These are phyloP conservation scores for Sebastes vulpes DNA, from an alignment of 2,797 vertebrate species.

Conservation along the genomic window DNA sequence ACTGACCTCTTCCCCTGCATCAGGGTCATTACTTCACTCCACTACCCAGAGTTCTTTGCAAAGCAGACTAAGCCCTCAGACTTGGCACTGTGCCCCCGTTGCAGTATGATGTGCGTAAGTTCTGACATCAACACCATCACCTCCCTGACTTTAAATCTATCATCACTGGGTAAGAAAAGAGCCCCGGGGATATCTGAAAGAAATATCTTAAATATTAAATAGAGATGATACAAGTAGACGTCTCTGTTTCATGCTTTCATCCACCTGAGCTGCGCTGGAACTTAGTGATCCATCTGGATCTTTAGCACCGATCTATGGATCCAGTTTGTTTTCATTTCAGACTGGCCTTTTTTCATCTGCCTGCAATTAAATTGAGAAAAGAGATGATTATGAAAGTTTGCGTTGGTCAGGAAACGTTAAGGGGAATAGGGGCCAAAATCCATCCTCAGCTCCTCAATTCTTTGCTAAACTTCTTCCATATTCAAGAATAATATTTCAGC, in stretches of 20 bases:
- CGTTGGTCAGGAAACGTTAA: not conserved
- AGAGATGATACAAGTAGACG: not conserved
- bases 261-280: slow-evolving; percentile 33
- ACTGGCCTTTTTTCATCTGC: slow-evolving; percentile 2
- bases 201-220: not conserved
- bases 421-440: not conserved
- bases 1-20: not conserved
- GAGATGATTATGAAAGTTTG: not conserved
- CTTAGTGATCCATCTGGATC: slow-evolving; percentile 44
- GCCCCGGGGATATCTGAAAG: not conserved
- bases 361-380: not conserved
- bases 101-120: slow-evolving; percentile 20
- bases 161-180: not conserved
- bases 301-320: slow-evolving; percentile 43
- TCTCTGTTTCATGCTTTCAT: slow-evolving; percentile 32
- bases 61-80: slow-evolving; percentile 14
- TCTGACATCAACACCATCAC: slow-evolving; percentile 12
- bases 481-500: not conserved
- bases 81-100: slow-evolving; percentile 6
- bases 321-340: slow-evolving; percentile 76
- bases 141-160: slow-evolving; percentile 17
- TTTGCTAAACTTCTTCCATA: not conserved
- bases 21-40: slow-evolving; percentile 21
- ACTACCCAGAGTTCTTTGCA: slow-evolving; percentile 35
- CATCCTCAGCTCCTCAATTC: slow-evolving; percentile 29